Conservation (phyloP, 2,797 vertebrate species). For the Mus minutoides region DNA sequence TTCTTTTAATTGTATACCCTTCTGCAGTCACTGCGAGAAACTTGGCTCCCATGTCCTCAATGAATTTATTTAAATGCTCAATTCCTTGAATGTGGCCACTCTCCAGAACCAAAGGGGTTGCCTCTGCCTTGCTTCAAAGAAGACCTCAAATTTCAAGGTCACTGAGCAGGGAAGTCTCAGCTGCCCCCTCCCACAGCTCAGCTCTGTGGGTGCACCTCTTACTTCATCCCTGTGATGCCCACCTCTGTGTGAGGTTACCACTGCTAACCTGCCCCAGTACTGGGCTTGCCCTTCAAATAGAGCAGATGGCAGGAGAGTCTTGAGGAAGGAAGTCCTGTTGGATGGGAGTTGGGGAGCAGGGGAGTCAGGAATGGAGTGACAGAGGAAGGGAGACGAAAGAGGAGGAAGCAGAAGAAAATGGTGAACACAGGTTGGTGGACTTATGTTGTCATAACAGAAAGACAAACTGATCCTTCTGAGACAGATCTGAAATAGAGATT, state of each 20-base stretch:
- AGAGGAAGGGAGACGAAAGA: neutral
- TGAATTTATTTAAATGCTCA: neutral
- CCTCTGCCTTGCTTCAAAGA: neutral
- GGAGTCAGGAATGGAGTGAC: neutral
- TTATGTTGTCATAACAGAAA: neutral
- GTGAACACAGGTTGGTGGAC: neutral
- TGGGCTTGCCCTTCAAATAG: neutral
- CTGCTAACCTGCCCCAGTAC: neutral
- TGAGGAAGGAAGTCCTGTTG: neutral
- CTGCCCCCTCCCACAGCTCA: neutral
- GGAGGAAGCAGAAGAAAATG: neutral
- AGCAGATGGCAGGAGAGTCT: neutral
- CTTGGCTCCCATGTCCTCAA: neutral
- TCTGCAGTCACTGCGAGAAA: neutral
- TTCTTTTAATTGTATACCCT: neutral
- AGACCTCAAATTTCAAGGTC: neutral
- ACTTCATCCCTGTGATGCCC: neutral
- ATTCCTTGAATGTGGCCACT: neutral
- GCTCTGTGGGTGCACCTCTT: neutral
- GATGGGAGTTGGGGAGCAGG: accelerated
- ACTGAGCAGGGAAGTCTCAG: neutral
- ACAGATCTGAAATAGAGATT: constrained; percentile 34
- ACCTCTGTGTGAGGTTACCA: neutral
- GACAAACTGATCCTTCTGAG: constrained; percentile 1
- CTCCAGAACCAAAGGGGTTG: neutral